Evolutionary conservation across 2,797 vertebrate species (phyloP).

Genomic region (Antrozous pallidus): DNA sequence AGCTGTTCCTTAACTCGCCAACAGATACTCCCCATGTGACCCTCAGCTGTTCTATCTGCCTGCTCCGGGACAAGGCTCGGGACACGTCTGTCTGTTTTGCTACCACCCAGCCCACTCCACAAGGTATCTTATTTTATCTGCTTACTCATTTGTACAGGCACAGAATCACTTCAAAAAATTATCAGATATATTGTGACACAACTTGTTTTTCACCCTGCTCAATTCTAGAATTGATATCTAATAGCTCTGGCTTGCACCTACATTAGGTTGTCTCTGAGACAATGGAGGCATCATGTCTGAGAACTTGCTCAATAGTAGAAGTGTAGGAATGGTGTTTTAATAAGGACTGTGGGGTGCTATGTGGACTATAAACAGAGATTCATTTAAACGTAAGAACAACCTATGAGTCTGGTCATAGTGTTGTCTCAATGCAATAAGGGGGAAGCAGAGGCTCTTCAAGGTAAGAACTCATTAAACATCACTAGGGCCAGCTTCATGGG

Average conservation of each 20-base stretch:
- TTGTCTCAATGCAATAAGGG: background rate
- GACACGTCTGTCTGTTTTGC: too few relatives aligned
- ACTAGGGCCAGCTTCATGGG: rapidly evolving
- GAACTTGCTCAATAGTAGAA: background rate
- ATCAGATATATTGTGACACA: background rate
- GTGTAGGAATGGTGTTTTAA: background rate
- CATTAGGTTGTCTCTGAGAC: background rate
- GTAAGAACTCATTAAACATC: background rate
- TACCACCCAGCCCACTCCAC: too few relatives aligned
- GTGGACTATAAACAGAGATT: background rate
- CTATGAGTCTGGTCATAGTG: background rate
- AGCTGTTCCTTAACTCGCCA: too few relatives aligned
- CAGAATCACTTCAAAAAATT: conserved; percentile 19
- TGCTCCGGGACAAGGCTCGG: too few relatives aligned
- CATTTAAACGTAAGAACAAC: background rate
- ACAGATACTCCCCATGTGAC: too few relatives aligned
- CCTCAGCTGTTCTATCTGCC: too few relatives aligned
- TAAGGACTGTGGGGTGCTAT: background rate
- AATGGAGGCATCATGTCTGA: background rate
- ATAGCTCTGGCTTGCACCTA: background rate
- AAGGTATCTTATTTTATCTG: background rate
- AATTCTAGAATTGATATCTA: background rate
- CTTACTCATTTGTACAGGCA: background rate
- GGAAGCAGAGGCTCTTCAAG: background rate
- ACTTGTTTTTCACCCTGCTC: background rate